These are phyloP conservation scores for Thymallus thymallus DNA, from an alignment of 2,113 vertebrate genomes.

Conservation along the genomic window DNA sequence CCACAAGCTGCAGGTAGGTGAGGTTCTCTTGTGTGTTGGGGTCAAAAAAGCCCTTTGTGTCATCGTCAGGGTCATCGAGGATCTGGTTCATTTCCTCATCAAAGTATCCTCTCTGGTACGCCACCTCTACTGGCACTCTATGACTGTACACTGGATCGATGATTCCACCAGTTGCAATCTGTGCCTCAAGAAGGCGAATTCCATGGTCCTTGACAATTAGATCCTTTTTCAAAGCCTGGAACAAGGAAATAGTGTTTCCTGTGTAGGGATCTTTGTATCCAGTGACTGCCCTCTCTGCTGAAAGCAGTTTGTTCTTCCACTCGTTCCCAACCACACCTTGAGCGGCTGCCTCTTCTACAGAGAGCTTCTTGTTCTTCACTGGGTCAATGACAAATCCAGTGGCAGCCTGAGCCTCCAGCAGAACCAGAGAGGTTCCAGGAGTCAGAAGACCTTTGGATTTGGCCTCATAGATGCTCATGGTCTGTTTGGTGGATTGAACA, in stretches of 20 bases:
- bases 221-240: slow-evolving; percentile 60
- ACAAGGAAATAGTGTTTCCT: slow-evolving; percentile 70
- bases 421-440: slow-evolving; percentile 42
- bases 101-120: slow-evolving; percentile 69
- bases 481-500: slow-evolving; percentile 60
- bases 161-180: slow-evolving; percentile 15
- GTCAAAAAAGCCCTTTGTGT: slow-evolving; percentile 18
- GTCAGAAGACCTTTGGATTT: slow-evolving; percentile 47
- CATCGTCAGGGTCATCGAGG: slow-evolving; percentile 6
- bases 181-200: slow-evolving; percentile 18
- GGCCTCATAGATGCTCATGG: slow-evolving; percentile 73
- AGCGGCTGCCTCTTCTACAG: slow-evolving; percentile 62
- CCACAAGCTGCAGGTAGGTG: slow-evolving; percentile 68
- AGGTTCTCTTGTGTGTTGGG: slow-evolving; percentile 67
- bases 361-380: slow-evolving; percentile 37
- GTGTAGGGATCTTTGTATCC: slow-evolving; percentile 76
- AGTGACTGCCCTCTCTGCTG: slow-evolving; percentile 50
- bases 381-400: slow-evolving; percentile 74
- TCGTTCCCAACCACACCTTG: slow-evolving; percentile 48
- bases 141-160: slow-evolving; percentile 3
- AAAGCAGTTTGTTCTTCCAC: slow-evolving; percentile 44
- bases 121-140: slow-evolving; percentile 60
- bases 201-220: slow-evolving; percentile 18
- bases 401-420: slow-evolving; percentile 71
- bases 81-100: slow-evolving; percentile 65